A percentile compares a stretch with the other conserved stretches of the same genome.
These are phyloP conservation scores for Drosophila quinaria DNA, from an alignment of 2,888 invertebrate genomes.

Conservation along the genomic window DNA sequence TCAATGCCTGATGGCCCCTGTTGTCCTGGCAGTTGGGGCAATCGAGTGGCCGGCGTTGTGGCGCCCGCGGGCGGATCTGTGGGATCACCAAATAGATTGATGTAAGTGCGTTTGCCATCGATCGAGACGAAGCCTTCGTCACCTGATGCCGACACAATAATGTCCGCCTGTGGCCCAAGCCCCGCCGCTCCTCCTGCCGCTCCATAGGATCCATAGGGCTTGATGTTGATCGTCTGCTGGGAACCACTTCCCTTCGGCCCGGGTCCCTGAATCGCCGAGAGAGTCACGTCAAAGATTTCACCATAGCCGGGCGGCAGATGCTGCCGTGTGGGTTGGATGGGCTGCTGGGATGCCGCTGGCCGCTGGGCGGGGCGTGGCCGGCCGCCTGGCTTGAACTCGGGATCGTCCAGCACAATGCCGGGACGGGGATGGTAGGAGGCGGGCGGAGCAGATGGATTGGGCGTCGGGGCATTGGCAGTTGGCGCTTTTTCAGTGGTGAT, in stretches of 20 bases:
- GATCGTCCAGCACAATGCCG: slow-evolving; percentile 94
- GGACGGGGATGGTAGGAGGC: slow-evolving; percentile 91
- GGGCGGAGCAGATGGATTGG: slow-evolving; percentile 57
- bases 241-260: slow-evolving; percentile 87
- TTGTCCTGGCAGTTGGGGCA: slow-evolving; percentile 78
- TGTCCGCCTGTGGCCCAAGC: slow-evolving; percentile 87
- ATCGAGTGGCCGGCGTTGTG: slow-evolving; percentile 82
- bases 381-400: slow-evolving; percentile 90
- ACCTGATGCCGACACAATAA: slow-evolving; percentile 92
- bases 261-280: slow-evolving; percentile 94
- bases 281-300: slow-evolving; percentile 95
- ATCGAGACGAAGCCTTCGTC: slow-evolving; percentile 96
- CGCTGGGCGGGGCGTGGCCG: slow-evolving; percentile 78
- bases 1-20: slow-evolving; percentile 42
- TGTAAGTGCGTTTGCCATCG: slow-evolving; percentile 95
- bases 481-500: slow-evolving; percentile 61
- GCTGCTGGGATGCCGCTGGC: slow-evolving; percentile 79
- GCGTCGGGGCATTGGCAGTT: slow-evolving; percentile 52
- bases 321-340: slow-evolving; percentile 85
- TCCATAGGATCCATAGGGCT: slow-evolving; percentile 83
- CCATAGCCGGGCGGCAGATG: slow-evolving; percentile 88
- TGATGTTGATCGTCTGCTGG: slow-evolving; percentile 85
- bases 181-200: slow-evolving; percentile 82
- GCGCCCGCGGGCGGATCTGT: slow-evolving; percentile 85
- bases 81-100: slow-evolving; percentile 92